These are phyloP conservation scores for Stenodera caucasica DNA, from an alignment of 2,888 invertebrate species.

Conservation along the genomic window DNA sequence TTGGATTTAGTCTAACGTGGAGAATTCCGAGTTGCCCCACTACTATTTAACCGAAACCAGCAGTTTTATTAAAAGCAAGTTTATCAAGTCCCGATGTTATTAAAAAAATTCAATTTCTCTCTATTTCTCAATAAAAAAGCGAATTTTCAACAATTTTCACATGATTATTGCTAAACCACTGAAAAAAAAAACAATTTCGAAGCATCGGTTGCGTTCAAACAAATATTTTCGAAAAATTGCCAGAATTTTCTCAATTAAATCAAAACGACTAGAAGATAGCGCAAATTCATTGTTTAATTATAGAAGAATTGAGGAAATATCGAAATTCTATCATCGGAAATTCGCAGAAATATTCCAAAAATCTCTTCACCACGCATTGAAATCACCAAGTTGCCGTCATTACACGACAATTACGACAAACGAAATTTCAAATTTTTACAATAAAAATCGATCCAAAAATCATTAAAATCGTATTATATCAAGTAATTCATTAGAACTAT, in stretches of 20 bases:
- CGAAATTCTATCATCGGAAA: neutral
- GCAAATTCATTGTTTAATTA: neutral
- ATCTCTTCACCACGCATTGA: neutral
- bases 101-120: too few relatives aligned
- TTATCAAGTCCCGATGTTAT: neutral
- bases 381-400: neutral
- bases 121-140: too few relatives aligned
- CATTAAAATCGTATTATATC: constrained; percentile 3
- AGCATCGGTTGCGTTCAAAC: too few relatives aligned
- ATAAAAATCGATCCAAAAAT: neutral
- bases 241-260: too few relatives aligned
- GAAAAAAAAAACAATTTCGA: too few relatives aligned
- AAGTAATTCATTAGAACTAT: constrained; percentile 25
- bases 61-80: constrained; percentile 1
- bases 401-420: neutral
- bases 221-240: too few relatives aligned
- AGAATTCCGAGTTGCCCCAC: constrained; percentile 1
- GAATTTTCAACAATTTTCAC: too few relatives aligned
- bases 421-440: neutral
- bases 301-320: neutral
- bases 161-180: too few relatives aligned
- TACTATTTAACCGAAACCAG: neutral
- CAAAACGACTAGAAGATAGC: too few relatives aligned
- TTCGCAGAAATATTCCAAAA: neutral
- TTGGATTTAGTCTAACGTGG: neutral